These are phyloP conservation scores for Archaeoteleia sp. DNA, from an alignment of 2,888 invertebrate genomes.

Conservation along the genomic window DNA sequence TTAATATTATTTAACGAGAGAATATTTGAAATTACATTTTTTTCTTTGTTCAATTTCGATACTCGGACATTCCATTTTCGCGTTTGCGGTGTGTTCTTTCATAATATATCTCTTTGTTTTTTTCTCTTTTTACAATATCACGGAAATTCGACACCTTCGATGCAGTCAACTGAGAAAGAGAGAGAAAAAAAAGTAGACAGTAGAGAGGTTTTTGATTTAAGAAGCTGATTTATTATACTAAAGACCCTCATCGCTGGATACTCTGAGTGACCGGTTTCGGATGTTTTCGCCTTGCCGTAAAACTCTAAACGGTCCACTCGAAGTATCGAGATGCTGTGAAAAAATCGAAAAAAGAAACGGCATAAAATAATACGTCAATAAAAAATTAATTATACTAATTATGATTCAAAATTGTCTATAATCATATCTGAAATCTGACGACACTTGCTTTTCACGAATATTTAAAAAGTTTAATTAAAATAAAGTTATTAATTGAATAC, in stretches of 20 bases:
- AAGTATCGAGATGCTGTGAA: conserved; percentile 32
- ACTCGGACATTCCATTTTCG: conserved; percentile 30
- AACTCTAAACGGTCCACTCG: conserved; percentile 33
- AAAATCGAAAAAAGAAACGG: no score
- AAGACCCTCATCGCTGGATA: conserved; percentile 24
- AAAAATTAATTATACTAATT: no score
- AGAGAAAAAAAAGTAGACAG: conserved; percentile 16
- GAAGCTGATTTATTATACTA: conserved; percentile 50
- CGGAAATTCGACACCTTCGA: conserved; percentile 50
- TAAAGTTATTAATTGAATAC: no score
- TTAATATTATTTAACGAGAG: conserved; percentile 25
- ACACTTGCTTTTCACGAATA: no score
- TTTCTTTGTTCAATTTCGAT: conserved; percentile 21
- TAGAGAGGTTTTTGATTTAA: conserved; percentile 45
- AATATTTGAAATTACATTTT: conserved; percentile 7
- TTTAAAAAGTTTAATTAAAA: no score
- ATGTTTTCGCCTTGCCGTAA: conserved; percentile 40
- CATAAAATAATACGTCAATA: no score
- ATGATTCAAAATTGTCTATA: no score
- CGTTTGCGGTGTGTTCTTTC: conserved; percentile 29
- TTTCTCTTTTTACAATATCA: conserved; percentile 27
- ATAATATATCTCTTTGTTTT: conserved; percentile 7
- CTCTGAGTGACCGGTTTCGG: conserved; percentile 45
- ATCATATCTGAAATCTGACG: no score
- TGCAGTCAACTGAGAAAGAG: conserved; percentile 41